phyloP scores from a whole-genome alignment of 1,140 invertebrate genomes.

The Papilio xuthus region DNA sequence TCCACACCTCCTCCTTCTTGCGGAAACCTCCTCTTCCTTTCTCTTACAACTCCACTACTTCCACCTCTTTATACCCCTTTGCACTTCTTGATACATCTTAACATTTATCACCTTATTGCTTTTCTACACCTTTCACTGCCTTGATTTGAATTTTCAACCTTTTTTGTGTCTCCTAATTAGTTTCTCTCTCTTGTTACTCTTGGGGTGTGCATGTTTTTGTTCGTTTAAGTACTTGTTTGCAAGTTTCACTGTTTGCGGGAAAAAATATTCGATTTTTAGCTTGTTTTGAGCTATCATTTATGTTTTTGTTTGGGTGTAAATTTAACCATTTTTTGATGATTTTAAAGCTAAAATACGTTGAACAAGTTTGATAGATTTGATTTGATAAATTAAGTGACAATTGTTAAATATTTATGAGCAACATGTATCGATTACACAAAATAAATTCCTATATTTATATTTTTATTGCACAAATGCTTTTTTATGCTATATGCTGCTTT shows the following conservation, averaged over 20 bases:
- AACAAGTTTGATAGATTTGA: not conserved
- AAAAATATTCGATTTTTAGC: not conserved
- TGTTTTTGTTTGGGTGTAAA: not conserved
- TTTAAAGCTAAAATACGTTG: not conserved
- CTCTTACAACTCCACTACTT: not conserved
- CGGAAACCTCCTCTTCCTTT: not conserved
- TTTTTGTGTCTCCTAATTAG: not conserved
- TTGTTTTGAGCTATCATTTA: not conserved
- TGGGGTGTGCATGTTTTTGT: constrained; percentile 4
- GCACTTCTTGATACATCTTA: not conserved
- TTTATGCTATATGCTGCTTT: constrained; percentile 25
- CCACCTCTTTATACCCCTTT: not conserved
- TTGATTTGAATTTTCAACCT: not conserved
- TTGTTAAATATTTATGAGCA: not conserved
- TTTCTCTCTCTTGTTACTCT: not conserved
- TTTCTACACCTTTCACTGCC: not conserved
- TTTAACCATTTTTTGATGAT: not conserved
- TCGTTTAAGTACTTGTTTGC: not conserved
- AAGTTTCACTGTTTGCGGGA: not conserved
- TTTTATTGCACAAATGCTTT: constrained; percentile 2
- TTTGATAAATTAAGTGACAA: not conserved
- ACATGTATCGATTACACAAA: not conserved
- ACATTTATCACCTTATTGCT: not conserved
- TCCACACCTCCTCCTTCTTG: too few species aligned
- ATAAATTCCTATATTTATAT: not conserved